These are phyloP conservation scores for Orbicella faveolata DNA, from an alignment of 64 coral and sea anemone genomes.

Conservation along the genomic window DNA sequence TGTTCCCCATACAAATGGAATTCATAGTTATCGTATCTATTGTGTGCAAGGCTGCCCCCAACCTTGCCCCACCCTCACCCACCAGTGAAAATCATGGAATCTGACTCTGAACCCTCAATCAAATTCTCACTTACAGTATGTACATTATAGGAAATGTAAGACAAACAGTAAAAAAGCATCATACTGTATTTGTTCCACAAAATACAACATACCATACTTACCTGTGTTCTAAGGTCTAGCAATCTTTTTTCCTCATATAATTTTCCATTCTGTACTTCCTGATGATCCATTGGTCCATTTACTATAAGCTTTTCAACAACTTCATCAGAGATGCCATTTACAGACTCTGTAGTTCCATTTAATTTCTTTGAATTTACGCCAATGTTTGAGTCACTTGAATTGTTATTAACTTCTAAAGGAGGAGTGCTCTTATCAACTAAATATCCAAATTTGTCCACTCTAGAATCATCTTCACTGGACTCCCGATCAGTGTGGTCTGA, in stretches of 20 bases:
- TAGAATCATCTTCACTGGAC: constrained; percentile 62
- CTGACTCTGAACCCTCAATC: too few species aligned
- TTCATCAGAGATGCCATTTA: constrained; percentile 13
- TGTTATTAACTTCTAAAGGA: constrained; percentile 46
- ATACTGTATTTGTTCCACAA: background rate
- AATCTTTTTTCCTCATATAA: constrained; percentile 43
- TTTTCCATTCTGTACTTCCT: constrained; percentile 24
- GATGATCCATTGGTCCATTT: constrained; percentile 10
- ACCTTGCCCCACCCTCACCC: too few species aligned
- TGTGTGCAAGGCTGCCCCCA: too few species aligned
- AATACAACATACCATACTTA: background rate
- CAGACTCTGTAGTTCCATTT: background rate
- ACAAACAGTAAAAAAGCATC: too few species aligned
- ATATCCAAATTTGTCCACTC: constrained; percentile 74
- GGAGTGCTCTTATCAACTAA: constrained; percentile 68
- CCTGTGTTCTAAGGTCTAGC: constrained; percentile 47
- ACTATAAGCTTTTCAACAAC: background rate
- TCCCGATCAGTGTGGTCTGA: constrained; percentile 48
- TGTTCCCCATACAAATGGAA: too few species aligned
- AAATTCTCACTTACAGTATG: too few species aligned
- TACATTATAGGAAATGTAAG: too few species aligned
- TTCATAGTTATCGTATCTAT: too few species aligned
- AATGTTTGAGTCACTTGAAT: background rate
- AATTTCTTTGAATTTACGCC: constrained; percentile 1
- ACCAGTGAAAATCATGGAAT: too few species aligned